Base-by-base conservation (phyloP, 2,797 vertebrate species). In the Philypnodon macrostomus region DNA sequence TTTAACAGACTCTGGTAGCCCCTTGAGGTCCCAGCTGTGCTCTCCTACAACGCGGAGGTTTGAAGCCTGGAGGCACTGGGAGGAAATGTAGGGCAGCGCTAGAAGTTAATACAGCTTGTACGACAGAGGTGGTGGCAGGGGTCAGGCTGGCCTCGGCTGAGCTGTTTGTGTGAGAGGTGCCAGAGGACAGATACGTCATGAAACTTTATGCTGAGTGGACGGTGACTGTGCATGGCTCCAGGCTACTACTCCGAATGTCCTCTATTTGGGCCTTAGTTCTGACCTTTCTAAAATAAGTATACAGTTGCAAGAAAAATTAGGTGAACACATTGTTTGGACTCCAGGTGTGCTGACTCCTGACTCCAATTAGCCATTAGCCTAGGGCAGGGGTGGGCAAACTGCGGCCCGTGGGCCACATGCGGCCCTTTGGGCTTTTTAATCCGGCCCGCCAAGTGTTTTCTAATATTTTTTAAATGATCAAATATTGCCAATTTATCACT, bases 11-110 rank as follows among this genome's bases (percentile, higher is more conserved):
- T 2, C 12, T 7, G 53, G 46, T 21, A 52, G 42, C 8, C 18
- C 51, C 53, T 54, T 12, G 50, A 58, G 56, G 27, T 47, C 48
- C 51, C 29, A 8, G 10, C 41, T 49, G 44, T 13, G 60, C 6
- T 7, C 8, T n/a, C 31, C 2, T 11, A 17, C 14, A 49, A 44
- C 16, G 30, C 35, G 18, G 42, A 31, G 49, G 14, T 42, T 38
- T 23, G 5, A 35, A 52, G 59, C 56, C 39, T 14, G 67, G 24
- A 58, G 51, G 38, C 48, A 53, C 63, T 51, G 13, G 60, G 51
- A 31, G 27, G 26, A 17, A 30, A 30, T 18, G 30, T 37, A 40
- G 50, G 40, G 41, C 41, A 18, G 41, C 6, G 41, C 26, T 30
- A 44, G 18, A 44, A 44, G 27, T 44, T 27, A 27, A 44, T 18